Base-by-base conservation (phyloP, 2,797 vertebrate species). In the Heteromormyrus szaboi region DNA sequence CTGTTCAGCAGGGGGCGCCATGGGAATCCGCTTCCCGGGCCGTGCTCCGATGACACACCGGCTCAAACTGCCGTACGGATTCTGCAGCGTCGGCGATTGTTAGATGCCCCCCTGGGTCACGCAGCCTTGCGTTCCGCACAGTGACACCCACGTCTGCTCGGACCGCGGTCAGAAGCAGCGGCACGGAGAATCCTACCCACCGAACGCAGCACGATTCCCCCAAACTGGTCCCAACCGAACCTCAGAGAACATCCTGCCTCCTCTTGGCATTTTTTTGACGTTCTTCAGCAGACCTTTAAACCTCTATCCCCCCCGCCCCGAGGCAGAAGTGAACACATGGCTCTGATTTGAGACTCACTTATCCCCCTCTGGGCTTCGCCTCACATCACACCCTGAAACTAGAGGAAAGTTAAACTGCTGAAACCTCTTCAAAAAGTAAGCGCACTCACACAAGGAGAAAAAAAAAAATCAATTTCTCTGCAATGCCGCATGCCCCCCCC, bases 151-250 rank as follows among this genome's bases (percentile, higher is more conserved):
- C 37, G 44, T 59, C 41, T 29, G 90, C 33, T 85, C 87, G 91
- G 90, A 88, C 84, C 12, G 91, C 12, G 14, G 29, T 33, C 29
- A 41, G 33, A 41, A 93, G 92, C 94, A 93, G 94, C 94, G 94
- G 93, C 93, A 92, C 76, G 90, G 91, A 91, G 91, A 87, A 90
- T 79, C 92, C 92, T 2, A 41, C 29, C 17, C 72, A 19, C 90
- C 33, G 2, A 76, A 17, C 2, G 29, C 4, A 37, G 68, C 7
- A 2, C 33, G 25, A 65, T 11, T 12, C 11, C 65, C 72, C 33
- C 33, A 79, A 14, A 44, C 72, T 79, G 72, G 4, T 79, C 72
- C 14, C 72, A 3, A 44, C 68, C 17, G 68, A 19, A 41, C 72
- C 33, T 6, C 81, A 50, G 46, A 84, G n/a, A 41, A 54, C 85